Conservation (phyloP, 2,888 invertebrate species). For the Podabrus alpinus region DNA sequence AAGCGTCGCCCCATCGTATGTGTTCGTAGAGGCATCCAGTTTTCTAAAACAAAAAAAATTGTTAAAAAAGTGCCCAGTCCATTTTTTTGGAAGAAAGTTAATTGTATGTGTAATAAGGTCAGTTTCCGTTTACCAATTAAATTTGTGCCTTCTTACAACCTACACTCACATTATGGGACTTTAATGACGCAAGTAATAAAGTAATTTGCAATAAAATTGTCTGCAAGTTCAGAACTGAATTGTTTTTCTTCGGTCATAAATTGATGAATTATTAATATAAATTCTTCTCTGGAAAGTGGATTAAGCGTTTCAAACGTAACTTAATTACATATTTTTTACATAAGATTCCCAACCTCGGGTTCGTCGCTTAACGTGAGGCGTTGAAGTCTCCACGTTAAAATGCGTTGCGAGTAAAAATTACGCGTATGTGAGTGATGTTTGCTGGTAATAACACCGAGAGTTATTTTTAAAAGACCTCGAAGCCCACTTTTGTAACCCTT, state of each 20-base stretch:
- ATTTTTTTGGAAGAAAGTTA: background rate
- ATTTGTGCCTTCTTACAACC: conserved; percentile 13
- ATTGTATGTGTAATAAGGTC: background rate
- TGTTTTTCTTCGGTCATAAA: background rate
- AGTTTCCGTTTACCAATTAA: conserved; percentile 1
- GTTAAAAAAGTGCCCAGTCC: background rate
- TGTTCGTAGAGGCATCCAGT: conserved; percentile 77
- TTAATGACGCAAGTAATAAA: conserved; percentile 20
- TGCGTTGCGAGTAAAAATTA: background rate
- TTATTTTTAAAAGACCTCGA: conserved; percentile 16
- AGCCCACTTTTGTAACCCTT: conserved; percentile 18
- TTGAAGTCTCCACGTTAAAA: background rate
- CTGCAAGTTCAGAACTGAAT: background rate
- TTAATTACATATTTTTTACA: background rate
- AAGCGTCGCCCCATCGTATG: conserved; percentile 82
- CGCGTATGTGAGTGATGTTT: background rate
- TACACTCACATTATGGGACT: background rate
- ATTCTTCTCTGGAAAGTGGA: background rate
- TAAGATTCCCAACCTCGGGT: background rate
- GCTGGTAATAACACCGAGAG: conserved; percentile 12
- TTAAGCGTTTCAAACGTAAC: background rate
- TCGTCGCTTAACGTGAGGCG: background rate
- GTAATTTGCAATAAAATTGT: conserved; percentile 18
- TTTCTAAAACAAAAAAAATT: conserved; percentile 61
- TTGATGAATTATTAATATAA: background rate